Percentiles rank a stretch among this genome's conserved stretches.
Conservation (phyloP, 2,113 vertebrate genomes). For the Malurus cyaneus region DNA sequence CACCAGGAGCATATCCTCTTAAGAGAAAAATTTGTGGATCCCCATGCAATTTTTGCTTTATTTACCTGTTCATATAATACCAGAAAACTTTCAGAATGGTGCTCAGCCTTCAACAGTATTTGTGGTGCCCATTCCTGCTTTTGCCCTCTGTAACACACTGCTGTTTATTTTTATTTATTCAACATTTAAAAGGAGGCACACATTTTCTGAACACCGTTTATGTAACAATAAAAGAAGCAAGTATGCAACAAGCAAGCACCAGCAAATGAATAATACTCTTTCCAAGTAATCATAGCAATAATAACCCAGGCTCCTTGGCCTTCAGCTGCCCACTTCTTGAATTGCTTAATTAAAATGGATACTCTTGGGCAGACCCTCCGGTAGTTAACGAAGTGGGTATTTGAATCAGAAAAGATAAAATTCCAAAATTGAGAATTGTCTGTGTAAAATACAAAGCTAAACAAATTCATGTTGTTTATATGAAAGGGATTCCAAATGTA, state of each 20-base stretch:
- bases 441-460: background rate
- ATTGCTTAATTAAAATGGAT: background rate
- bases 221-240: background rate
- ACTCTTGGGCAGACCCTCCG: background rate
- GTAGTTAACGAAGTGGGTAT: constrained; percentile 21
- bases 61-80: background rate
- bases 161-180: background rate
- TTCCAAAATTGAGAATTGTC: constrained; percentile 6
- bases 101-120: background rate
- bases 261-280: background rate
- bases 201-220: background rate
- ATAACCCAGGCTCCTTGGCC: background rate
- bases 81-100: background rate
- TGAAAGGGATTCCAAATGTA: constrained; percentile 7
- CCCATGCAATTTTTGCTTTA: background rate
- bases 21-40: background rate
- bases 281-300: background rate
- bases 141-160: background rate
- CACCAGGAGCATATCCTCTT: background rate
- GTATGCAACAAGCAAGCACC: background rate
- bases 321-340: background rate
- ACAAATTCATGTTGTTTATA: constrained; percentile 2
- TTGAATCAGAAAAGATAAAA: constrained; percentile 19
- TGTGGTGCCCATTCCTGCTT: background rate
- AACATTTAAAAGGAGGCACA: background rate